phyloP scores from a whole-genome alignment of 2,797 vertebrate species.

The Rhabdomys pumilio region DNA sequence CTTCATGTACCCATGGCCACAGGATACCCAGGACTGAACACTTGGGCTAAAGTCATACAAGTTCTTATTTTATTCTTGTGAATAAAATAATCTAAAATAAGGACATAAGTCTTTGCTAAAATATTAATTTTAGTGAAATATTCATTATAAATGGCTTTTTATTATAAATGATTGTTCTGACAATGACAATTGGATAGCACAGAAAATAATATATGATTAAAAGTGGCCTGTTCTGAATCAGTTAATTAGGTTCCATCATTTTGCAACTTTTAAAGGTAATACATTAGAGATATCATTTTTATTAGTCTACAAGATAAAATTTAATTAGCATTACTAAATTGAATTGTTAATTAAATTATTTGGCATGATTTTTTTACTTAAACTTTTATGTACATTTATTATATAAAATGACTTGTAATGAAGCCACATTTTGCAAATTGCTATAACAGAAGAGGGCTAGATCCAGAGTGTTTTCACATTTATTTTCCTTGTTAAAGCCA shows the following conservation, averaged over 20 bases:
- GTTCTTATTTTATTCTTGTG: not conserved
- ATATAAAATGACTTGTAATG: not conserved
- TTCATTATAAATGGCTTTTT: not conserved
- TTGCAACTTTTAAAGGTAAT: conserved; percentile 9
- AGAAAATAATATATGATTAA: not conserved
- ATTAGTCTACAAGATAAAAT: not conserved
- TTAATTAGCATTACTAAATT: conserved; percentile 8
- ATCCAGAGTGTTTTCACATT: not conserved
- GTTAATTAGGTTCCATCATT: not conserved
- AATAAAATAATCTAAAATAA: not conserved
- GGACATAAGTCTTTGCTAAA: not conserved
- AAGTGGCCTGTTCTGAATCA: not conserved
- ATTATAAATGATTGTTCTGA: not conserved
- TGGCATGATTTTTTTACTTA: not conserved
- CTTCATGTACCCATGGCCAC: fast-evolving
- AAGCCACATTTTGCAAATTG: not conserved
- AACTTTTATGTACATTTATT: not conserved
- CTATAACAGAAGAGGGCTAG: not conserved
- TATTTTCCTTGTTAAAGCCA: not conserved
- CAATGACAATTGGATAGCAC: not conserved
- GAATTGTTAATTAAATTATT: conserved; percentile 30
- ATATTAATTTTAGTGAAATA: conserved; percentile 21
- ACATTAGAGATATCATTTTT: not conserved
- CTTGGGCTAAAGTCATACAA: not conserved
- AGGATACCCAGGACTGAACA: too few species aligned